Conservation (phyloP, 2,797 vertebrate species). For the Anabacerthia variegaticeps region DNA sequence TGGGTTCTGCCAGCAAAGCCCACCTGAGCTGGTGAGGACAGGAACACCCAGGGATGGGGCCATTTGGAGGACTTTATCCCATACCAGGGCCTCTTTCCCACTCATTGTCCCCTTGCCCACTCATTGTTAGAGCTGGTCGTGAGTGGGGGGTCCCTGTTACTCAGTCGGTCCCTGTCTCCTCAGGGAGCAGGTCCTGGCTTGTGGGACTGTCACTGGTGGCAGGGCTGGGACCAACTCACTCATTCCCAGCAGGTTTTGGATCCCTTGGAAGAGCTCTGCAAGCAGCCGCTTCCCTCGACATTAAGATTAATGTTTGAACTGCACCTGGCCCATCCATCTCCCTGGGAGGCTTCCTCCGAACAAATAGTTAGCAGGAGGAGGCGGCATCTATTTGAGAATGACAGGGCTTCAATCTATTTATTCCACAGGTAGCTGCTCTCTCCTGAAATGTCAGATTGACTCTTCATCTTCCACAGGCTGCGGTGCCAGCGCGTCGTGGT, state of each 20-base stretch:
- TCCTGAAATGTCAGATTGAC: background rate
- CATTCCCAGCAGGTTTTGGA: background rate
- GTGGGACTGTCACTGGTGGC: fast-evolving
- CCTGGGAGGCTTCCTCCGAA: slow-evolving; percentile 4
- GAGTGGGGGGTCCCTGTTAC: background rate
- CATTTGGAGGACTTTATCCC: fast-evolving
- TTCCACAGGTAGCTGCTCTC: background rate
- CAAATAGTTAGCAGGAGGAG: slow-evolving; percentile 23
- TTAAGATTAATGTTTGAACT: slow-evolving; percentile 19
- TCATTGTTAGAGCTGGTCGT: fast-evolving
- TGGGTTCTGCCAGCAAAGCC: background rate
- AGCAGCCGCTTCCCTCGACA: background rate
- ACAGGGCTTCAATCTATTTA: background rate
- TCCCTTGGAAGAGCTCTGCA: background rate
- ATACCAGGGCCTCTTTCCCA: background rate
- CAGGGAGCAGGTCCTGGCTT: background rate
- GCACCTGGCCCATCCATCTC: slow-evolving; percentile 1
- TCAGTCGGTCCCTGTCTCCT: background rate
- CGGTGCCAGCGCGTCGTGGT: fast-evolving
- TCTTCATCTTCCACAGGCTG: background rate
- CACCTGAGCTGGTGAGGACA: fast-evolving
- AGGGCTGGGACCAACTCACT: fast-evolving
- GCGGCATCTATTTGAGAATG: background rate
- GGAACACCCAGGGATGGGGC: fast-evolving
- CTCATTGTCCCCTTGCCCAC: fast-evolving